Percentiles rank a stretch among this genome's conserved stretches.
phyloP scores from a whole-genome alignment of 2,113 vertebrate species.

The Balaeniceps rex region DNA sequence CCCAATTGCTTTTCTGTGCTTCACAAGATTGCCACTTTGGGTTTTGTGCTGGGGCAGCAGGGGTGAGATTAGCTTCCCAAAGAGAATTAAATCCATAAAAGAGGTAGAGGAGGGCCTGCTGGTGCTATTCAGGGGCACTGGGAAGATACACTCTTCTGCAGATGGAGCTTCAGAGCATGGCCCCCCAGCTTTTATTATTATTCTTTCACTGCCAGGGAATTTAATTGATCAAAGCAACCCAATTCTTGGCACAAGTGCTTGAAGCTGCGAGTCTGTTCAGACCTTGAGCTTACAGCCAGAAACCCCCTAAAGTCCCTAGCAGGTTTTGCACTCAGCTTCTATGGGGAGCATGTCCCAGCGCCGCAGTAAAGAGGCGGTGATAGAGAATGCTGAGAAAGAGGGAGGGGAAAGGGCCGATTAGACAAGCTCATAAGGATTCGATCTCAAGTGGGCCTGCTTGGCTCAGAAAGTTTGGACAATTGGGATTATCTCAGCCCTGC shows the following conservation, averaged over 20 bases:
- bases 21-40: slow-evolving; percentile 54
- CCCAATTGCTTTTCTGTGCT: slow-evolving; percentile 43
- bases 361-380: not conserved
- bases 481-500: not conserved
- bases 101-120: slow-evolving; percentile 36
- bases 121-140: slow-evolving; percentile 39
- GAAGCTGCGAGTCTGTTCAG: slow-evolving; percentile 22
- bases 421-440: not conserved
- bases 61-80: slow-evolving; percentile 57
- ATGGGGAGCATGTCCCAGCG: not conserved
- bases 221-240: slow-evolving; percentile 62
- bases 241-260: slow-evolving; percentile 48
- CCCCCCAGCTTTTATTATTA: slow-evolving; percentile 36
- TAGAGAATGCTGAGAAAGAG: not conserved
- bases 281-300: not conserved
- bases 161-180: not conserved
- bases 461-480: not conserved
- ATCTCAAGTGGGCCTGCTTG: not conserved
- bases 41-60: slow-evolving; percentile 49
- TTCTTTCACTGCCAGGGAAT: slow-evolving; percentile 41
- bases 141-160: slow-evolving; percentile 48
- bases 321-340: not conserved
- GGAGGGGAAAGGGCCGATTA: not conserved
- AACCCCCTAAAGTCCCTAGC: not conserved
- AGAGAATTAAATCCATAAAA: slow-evolving; percentile 56